These are phyloP conservation scores for Phasianus colchicus DNA, from an alignment of 2,113 vertebrate genomes.

Conservation along the genomic window DNA sequence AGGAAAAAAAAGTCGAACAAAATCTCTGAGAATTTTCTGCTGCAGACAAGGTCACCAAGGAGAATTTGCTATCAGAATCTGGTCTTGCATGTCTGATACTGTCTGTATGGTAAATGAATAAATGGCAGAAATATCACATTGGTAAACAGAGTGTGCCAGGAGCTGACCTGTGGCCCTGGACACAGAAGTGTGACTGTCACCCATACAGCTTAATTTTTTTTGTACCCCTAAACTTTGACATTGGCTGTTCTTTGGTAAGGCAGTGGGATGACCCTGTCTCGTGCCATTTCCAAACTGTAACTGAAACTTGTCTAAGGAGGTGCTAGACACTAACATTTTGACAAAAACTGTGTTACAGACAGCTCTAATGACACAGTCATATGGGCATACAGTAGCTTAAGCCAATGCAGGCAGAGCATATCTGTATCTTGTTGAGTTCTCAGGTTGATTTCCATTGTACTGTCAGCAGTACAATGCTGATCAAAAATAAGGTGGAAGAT, in stretches of 20 bases:
- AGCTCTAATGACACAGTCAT: not conserved
- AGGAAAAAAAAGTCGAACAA: not conserved
- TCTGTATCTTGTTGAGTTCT: not conserved
- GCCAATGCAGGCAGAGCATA: rapidly evolving
- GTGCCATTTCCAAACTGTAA: not conserved
- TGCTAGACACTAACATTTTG: not conserved
- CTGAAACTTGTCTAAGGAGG: not conserved
- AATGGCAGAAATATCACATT: not conserved
- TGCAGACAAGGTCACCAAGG: not conserved
- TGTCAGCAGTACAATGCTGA: not conserved
- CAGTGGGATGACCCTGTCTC: not conserved
- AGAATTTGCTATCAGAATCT: not conserved
- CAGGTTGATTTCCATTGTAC: not conserved
- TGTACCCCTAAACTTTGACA: not conserved
- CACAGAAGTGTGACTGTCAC: not conserved
- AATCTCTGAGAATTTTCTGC: not conserved
- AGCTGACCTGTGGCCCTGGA: not conserved
- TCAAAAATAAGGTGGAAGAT: not conserved
- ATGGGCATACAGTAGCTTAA: not conserved
- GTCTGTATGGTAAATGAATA: not conserved
- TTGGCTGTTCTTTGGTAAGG: not conserved
- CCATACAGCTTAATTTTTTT: not conserved
- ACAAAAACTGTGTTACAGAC: not conserved
- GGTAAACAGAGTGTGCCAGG: not conserved
- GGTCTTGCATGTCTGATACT: not conserved